A percentile compares a stretch with the other conserved stretches of the same genome.
Conservation (phyloP, 2,113 vertebrate genomes). For the Lophura nycthemera region DNA sequence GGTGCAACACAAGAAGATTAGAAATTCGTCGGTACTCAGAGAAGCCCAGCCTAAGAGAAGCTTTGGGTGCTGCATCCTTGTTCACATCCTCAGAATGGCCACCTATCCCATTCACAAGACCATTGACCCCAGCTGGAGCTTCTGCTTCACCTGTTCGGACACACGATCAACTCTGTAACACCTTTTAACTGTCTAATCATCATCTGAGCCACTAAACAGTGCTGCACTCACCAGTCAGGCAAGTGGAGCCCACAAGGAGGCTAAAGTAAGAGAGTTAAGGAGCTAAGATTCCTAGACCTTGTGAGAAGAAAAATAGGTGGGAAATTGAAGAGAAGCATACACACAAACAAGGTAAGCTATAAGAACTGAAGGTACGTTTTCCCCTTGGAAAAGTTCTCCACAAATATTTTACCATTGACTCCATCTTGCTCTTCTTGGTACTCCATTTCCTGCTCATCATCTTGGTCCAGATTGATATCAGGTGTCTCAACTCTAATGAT, state of each 20-base stretch:
- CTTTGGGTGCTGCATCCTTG: constrained; percentile 77
- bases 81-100: constrained; percentile 76
- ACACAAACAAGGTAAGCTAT: neutral
- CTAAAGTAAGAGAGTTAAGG: neutral
- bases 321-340: neutral
- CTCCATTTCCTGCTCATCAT: constrained; percentile 83
- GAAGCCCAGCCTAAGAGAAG: constrained; percentile 89
- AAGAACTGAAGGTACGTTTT: neutral
- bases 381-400: neutral
- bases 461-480: constrained; percentile 95
- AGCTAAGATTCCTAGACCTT: neutral
- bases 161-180: neutral
- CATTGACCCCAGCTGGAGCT: constrained; percentile 78
- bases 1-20: constrained; percentile 93
- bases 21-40: constrained; percentile 92
- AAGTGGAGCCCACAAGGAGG: neutral
- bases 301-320: neutral
- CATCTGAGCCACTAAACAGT: neutral
- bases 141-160: constrained; percentile 78
- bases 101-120: constrained; percentile 76
- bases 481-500: constrained; percentile 98
- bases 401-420: constrained; percentile 77
- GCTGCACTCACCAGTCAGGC: neutral
- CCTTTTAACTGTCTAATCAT: neutral
- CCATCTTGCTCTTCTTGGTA: constrained; percentile 78